phyloP scores from a whole-genome alignment of 92 coral and sea anemone genomes.

The Heliopora coerulea region DNA sequence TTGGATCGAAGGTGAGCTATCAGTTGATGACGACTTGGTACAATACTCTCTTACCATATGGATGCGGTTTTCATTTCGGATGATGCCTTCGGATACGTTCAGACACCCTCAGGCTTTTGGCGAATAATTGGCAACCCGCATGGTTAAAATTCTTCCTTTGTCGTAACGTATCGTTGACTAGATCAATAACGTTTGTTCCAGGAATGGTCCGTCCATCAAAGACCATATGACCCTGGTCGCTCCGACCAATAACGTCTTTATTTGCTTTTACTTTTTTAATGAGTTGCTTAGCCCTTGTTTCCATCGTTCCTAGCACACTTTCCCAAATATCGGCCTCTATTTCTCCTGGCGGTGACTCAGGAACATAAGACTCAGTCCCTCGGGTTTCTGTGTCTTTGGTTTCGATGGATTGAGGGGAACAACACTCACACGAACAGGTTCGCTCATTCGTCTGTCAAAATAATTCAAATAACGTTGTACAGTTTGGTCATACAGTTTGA shows the following conservation, averaged over 20 bases:
- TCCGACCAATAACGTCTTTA: conserved; percentile 15
- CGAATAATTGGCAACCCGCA: not conserved
- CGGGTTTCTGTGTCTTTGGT: not conserved
- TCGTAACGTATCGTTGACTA: conserved; percentile 17
- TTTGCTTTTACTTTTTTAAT: conserved; percentile 14
- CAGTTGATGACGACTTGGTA: not conserved
- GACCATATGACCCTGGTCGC: conserved; percentile 1
- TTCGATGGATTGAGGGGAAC: not conserved
- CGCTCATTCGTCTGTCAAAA: conserved; percentile 39
- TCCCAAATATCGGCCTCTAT: conserved; percentile 15
- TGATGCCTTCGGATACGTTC: not conserved
- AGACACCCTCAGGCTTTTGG: not conserved
- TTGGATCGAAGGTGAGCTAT: not conserved
- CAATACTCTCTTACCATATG: not conserved
- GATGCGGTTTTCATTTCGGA: not conserved
- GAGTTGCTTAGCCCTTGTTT: conserved; percentile 6
- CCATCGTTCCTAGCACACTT: conserved; percentile 15
- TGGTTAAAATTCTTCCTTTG: not conserved
- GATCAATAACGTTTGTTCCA: not conserved
- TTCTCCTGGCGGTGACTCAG: not conserved
- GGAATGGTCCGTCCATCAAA: conserved; percentile 14
- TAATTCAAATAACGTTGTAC: conserved; percentile 44
- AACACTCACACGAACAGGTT: conserved; percentile 40
- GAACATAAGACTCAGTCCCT: not conserved
- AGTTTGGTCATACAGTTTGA: conserved; percentile 25